Conservation (phyloP, 2,888 invertebrate species). For the Amblyteles armatorius region DNA sequence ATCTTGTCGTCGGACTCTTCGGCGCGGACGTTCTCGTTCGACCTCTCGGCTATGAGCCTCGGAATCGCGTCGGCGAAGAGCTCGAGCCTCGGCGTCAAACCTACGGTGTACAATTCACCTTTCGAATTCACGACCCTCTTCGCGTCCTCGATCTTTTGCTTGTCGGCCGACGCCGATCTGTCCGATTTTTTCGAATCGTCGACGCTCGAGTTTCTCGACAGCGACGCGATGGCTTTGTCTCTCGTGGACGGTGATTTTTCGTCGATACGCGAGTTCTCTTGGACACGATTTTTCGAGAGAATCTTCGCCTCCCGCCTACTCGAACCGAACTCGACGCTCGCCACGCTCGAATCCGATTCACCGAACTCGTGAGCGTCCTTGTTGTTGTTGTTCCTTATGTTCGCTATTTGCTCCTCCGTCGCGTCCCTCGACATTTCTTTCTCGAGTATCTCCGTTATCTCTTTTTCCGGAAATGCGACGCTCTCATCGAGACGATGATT, state of each 20-base stretch:
- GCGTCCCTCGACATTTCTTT: constrained; percentile 73
- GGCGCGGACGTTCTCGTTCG: constrained; percentile 70
- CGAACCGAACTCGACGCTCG: constrained; percentile 41
- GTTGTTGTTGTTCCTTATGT: constrained; percentile 53
- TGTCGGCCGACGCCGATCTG: constrained; percentile 66
- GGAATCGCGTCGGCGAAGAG: constrained; percentile 82
- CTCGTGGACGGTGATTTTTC: constrained; percentile 53
- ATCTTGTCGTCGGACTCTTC: constrained; percentile 47
- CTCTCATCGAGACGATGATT: not conserved
- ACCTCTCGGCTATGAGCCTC: constrained; percentile 81
- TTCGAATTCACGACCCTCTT: constrained; percentile 76
- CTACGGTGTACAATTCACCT: constrained; percentile 80
- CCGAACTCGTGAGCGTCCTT: constrained; percentile 73
- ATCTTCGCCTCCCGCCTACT: constrained; percentile 43
- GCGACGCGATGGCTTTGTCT: not conserved
- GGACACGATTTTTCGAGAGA: constrained; percentile 58
- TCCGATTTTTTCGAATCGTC: constrained; percentile 66
- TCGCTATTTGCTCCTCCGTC: constrained; percentile 53
- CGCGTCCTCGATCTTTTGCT: constrained; percentile 64
- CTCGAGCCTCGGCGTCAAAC: constrained; percentile 81
- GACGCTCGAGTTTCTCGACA: constrained; percentile 6
- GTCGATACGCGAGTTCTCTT: constrained; percentile 62
- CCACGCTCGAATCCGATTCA: constrained; percentile 71
- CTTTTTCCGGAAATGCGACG: constrained; percentile 79
- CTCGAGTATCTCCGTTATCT: constrained; percentile 80